Base-by-base conservation (phyloP, 2,888 invertebrate genomes). In the Lithophane semibrunnea region DNA sequence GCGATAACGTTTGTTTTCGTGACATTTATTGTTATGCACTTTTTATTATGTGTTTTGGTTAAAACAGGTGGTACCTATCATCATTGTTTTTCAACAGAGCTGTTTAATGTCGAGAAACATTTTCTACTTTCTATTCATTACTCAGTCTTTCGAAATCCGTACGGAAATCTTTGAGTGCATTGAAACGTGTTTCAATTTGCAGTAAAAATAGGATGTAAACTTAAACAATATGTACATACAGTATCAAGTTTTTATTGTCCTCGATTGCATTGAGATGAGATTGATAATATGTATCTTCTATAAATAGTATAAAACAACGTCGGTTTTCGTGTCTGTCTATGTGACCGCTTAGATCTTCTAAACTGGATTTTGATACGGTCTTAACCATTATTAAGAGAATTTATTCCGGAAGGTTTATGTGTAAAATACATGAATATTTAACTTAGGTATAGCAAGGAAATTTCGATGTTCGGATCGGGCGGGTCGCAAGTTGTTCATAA, bases 1-100 rank as follows among this genome's bases (percentile, higher is more conserved):
- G 24, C 72, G 75, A 80, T 81, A 80, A 42, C 60, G 16, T 65
- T 61, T 86, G 83, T 83, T 75, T 83, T 79, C 18, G 52, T 69
- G 12, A 65, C 12, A 12, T 56, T 68, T 52, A 29, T 64, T 67
- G 37, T 66, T 49, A 76, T 70, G 37, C 76, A 58, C 1, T 69
- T 77, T 64, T 68, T 52, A 52, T 52, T 54, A 76, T 64, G 1
- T 58, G 10, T 75, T 63, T 67, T 61, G 42, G 7, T 49, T 52
- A 29, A 44, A 42, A 67, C 5, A 21, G 9, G 10, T 49, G 13
- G 18, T 80, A 37, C 3, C 2, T 47, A 49, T 47, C 18, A 56
- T n/a, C 2, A 3, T 54, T 61, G 37, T 66, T 37, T 73, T 52
- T 29, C 5, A 37, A 37, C 18, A 5, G 18, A 42, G 24, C 10